A percentile compares a stretch with the other conserved stretches of the same genome.
phyloP scores from a whole-genome alignment of 1,140 invertebrate species.

The Nixonia krombeini region DNA sequence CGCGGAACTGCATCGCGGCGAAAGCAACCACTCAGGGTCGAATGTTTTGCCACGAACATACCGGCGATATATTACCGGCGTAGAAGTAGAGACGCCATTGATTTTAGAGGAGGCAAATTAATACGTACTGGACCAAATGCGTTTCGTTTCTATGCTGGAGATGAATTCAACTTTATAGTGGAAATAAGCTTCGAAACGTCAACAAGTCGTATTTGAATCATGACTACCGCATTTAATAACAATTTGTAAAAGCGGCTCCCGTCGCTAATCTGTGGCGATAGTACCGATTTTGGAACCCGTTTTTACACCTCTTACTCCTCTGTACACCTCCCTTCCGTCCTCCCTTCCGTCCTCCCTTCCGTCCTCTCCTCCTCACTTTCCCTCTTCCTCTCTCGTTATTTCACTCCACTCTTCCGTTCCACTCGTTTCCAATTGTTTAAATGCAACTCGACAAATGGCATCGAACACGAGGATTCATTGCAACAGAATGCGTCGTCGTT shows the following conservation, averaged over 20 bases:
- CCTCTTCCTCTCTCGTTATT: slow-evolving; percentile 34
- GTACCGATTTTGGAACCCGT: background rate
- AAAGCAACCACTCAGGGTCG: too few species aligned
- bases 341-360: slow-evolving; percentile 25
- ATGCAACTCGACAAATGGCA: slow-evolving; percentile 62
- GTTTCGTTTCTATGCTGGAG: slow-evolving; percentile 12
- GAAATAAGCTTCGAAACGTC: too few species aligned
- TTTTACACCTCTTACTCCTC: slow-evolving; percentile 1
- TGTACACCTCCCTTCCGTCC: slow-evolving; percentile 14
- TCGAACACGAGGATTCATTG: slow-evolving; percentile 48
- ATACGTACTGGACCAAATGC: slow-evolving; percentile 25
- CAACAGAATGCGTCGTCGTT: slow-evolving; percentile 22
- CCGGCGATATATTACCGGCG: too few species aligned
- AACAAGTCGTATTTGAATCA: background rate
- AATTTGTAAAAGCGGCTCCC: slow-evolving; percentile 13
- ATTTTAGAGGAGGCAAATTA: slow-evolving; percentile 11
- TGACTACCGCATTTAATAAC: slow-evolving; percentile 14
- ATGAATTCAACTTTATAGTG: slow-evolving; percentile 6
- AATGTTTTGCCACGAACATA: slow-evolving; percentile 27
- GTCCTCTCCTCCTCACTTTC: slow-evolving; percentile 21
- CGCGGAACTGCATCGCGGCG: too few species aligned
- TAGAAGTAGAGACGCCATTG: slow-evolving; percentile 10
- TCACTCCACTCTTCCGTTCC: slow-evolving; percentile 46
- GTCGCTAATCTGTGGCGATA: too few species aligned
- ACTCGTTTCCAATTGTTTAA: slow-evolving; percentile 63